Conservation (phyloP, 2,113 vertebrate species). For the Periophthalmus modestus region DNA sequence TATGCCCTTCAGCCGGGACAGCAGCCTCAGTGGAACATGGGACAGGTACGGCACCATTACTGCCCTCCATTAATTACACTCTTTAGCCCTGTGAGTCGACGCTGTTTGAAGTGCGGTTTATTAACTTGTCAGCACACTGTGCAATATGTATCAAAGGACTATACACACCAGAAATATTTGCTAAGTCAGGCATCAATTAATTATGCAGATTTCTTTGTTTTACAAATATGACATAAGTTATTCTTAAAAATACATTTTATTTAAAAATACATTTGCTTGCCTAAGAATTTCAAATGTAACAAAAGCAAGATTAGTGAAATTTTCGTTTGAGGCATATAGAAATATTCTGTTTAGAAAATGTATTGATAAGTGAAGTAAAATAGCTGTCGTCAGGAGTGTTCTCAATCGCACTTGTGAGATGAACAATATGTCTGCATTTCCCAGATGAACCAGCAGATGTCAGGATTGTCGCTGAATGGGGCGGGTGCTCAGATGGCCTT, state of each 20-base stretch:
- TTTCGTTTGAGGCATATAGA: too few species aligned
- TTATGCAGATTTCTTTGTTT: neutral
- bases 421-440: constrained; percentile 18
- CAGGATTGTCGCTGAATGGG: constrained; percentile 84
- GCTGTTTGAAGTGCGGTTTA: neutral
- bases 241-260: neutral
- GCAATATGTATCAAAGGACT: neutral
- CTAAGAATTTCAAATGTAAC: too few species aligned
- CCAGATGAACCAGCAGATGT: constrained; percentile 96
- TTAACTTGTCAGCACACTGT: neutral
- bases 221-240: neutral
- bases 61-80: neutral
- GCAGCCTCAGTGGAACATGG: constrained; percentile 89
- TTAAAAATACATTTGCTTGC: too few species aligned
- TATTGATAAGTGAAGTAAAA: neutral
- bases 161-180: neutral
- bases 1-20: constrained; percentile 89
- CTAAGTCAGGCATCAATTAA: neutral
- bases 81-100: neutral
- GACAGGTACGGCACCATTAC: constrained; percentile 81
- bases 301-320: too few species aligned
- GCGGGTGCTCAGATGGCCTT: constrained; percentile 78
- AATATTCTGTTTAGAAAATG: neutral
- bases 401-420: neutral
- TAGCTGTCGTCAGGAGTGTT: neutral